Evolutionary conservation across 2,113 vertebrate genomes (phyloP).

Genomic region (Grus americana): DNA sequence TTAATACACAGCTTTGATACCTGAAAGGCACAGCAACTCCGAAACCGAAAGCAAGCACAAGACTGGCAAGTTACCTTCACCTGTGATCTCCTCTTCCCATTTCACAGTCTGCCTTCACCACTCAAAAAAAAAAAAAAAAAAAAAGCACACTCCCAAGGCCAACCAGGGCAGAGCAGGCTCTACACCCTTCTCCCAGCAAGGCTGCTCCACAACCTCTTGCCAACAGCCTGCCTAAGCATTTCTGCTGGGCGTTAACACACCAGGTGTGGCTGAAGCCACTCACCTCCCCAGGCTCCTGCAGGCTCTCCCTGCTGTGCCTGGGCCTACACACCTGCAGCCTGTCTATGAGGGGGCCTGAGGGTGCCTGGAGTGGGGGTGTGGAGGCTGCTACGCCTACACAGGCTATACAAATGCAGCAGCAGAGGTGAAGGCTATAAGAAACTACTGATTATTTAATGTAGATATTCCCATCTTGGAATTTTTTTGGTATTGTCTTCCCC

Average conservation of each 20-base stretch:
- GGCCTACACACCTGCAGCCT: neutral
- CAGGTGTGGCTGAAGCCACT: neutral
- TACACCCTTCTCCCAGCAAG: neutral
- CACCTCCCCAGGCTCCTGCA: neutral
- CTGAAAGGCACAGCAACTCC: neutral
- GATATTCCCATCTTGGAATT: neutral
- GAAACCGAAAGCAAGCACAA: neutral
- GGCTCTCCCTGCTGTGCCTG: neutral
- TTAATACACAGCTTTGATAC: neutral
- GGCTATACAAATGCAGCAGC: neutral
- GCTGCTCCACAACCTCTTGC: neutral
- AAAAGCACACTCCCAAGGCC: neutral
- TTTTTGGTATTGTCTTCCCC: neutral
- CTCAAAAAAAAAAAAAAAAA: neutral
- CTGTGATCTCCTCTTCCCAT: neutral
- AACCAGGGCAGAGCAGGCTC: neutral
- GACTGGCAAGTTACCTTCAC: neutral
- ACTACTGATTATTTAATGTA: neutral
- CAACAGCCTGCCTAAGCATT: neutral
- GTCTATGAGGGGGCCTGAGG: neutral
- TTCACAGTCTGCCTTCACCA: neutral
- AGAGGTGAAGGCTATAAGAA: neutral
- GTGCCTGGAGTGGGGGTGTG: neutral
- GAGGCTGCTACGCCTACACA: neutral
- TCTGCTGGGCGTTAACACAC: neutral